These are phyloP conservation scores for Zaprionus ghesquierei DNA, from an alignment of 1,140 invertebrate species.

Conservation along the genomic window DNA sequence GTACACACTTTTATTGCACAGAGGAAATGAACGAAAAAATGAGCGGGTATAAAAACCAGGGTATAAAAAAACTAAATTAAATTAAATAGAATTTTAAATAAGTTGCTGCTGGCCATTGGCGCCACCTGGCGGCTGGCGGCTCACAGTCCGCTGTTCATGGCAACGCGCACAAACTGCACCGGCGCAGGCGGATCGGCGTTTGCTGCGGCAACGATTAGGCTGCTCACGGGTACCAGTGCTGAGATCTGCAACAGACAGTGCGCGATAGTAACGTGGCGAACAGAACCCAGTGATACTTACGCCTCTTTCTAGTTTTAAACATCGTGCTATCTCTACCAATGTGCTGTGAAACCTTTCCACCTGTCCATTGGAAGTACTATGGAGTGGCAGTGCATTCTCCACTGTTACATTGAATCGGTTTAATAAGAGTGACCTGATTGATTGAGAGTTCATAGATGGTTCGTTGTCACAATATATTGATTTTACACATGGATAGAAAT, in stretches of 20 bases:
- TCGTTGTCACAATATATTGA: too few relatives aligned
- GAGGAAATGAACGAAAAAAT: not conserved
- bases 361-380: not conserved
- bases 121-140: conserved; percentile 33
- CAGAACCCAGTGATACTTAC: too few relatives aligned
- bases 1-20: conserved; percentile 9
- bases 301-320: not conserved
- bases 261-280: too few relatives aligned
- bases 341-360: too few relatives aligned
- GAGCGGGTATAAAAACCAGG: not conserved
- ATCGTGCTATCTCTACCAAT: too few relatives aligned
- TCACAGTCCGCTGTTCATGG: conserved; percentile 73
- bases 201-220: conserved; percentile 64
- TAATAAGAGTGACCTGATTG: too few relatives aligned
- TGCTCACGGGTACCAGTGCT: conserved; percentile 60
- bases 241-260: conserved; percentile 50
- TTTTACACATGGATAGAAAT: too few relatives aligned
- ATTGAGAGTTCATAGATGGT: too few relatives aligned
- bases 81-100: conserved; percentile 10
- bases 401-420: not conserved
- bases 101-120: conserved; percentile 9
- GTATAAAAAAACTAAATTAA: conserved; percentile 19
- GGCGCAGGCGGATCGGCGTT: conserved; percentile 64
- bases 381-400: not conserved
- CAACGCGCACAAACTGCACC: conserved; percentile 61